Evolutionary conservation across 1,140 invertebrate species (phyloP), one percentile per base, ranked within the genome.

Genomic region (Ladona fulva): DNA sequence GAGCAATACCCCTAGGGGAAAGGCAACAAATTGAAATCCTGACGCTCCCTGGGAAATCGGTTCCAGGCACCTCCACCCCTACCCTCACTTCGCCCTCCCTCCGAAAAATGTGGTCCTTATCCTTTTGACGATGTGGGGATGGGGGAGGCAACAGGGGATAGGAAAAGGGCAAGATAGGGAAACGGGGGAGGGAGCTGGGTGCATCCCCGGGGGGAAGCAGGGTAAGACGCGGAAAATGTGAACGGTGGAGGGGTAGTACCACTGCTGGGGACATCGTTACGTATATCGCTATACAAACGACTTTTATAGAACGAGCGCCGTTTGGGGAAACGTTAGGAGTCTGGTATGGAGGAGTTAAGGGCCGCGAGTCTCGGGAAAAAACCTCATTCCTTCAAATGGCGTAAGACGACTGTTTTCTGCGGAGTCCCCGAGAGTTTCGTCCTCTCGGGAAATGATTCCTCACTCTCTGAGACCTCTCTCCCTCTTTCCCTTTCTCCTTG

Each of bases 11-110:
- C 52, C 12, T 22, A 22, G 52, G 52, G n/a, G 52, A 66, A 66
- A 66, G 52, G 52, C 52, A 66, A 66, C 52, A 66, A 66, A 66
- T 66, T 66, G 52, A 66, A 66, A 66, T 66, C 52, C 52, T 16
- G 52, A 66, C 52, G 52, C 52, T 66, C 52, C 52, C 52, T 22
- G 14, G 14, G 16, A 66, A 66, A 66, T 66, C 52, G 52, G 52
- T 22, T 66, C n/a, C 16, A 22, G 44, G 19, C 44, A 11, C 44
- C 44, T 11, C 44, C 44, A 52, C 44, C 44, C 44, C 44, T 11
- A 11, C 19, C 44, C 19, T 52, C 44, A 11, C 44, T 19, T 52
- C 44, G 44, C 44, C 44, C 44, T 19, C 44, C 44, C 52, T 12
- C 52, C 52, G 52, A 66, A 66, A 66, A 66, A 66, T 66, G 52